Base-by-base conservation (phyloP, 2,113 vertebrate species). In the Petroica traversi region DNA sequence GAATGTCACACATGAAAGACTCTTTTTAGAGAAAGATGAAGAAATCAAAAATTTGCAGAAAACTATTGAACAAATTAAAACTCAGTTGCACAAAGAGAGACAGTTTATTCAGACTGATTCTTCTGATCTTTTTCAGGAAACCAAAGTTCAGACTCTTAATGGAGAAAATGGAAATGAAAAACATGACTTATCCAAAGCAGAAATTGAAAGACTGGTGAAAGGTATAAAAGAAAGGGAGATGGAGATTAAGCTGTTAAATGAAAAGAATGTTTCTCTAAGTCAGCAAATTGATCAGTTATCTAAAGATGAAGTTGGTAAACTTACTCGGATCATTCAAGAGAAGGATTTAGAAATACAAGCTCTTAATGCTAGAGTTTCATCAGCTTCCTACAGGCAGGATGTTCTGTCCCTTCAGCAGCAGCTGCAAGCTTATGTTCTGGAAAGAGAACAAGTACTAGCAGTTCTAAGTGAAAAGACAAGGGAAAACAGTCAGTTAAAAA, bases 171-270 rank as follows among this genome's bases (percentile, higher is more conserved):
- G 98, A 62, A 99, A 98, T 43, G 99, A 99, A 97, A 99, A 99
- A 48, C 99, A 99, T 26, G 99, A 99, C 93, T 97, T 99, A 79
- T 99, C 99, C 12, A 99, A 99, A 97, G 98, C 98, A 18, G 99
- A 99, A 92, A 98, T 99, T 14, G 98, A 99, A 74, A 98, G 97
- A 75, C 96, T 99, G 74, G 98, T 99, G 36, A 98, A 97, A 94
- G 99, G 99, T 80, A 99, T 99, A 85, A 99, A 99, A 95, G 99
- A 99, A 95, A 99, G 99, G 25, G 99, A 99, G 81, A 98, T 98
- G 10, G 99, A 99, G 95, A 99, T 99, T 80, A 98, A 98, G 84
- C 98, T 99, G 88, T 97, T 99, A 46, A 99, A 99, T 76, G 99
- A 99, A 96, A 99, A 99, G 97, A 99, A 99, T 89, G 83, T 99